Evolutionary conservation across 2,797 vertebrate genomes (phyloP), one percentile per base, ranked within the genome.

Genomic region (Selene dorsalis): DNA sequence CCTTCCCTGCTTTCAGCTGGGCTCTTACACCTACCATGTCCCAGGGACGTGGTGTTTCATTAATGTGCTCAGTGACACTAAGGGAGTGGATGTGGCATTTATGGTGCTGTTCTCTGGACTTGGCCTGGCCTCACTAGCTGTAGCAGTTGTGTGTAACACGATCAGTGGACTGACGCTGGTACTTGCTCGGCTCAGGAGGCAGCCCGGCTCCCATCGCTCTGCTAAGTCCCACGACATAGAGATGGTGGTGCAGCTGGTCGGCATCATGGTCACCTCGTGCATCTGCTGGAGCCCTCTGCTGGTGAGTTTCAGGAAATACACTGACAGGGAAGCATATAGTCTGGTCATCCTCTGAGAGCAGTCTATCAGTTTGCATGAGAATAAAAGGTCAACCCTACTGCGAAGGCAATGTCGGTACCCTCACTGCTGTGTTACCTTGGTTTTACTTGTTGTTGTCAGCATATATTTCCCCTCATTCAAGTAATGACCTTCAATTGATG

Each of bases 281-380:
- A 94, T 97, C 86, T 97, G 96, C 91, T 97, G 97, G 97, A 96
- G 96, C 85, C 97, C 97, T 63, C 92, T 97, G 85, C 92, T 97
- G 96, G 97, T 97, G 88, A 95, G 96, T 93, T 11, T 18, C 1
- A 30, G 55, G 43, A 82, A 47, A 28, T 75, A 50, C 75, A 82
- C 26, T 0, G 10, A 75, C 5, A 38, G n/a, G 9, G 2, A 22
- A 22, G 0, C 12, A 50, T 6, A 24, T 24, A 13, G 13, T 32
- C 10, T 20, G 20, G n/a, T 41, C 39, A 41, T 13, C 39, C 39
- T 41, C 12, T 41, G 39, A 38, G 38, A 39, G 43, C 16, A 3
- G 14, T 45, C 43, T 16, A 4, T 43, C 41, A 43, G 41, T 17
- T 14, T n/a, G 20, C 35, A 12, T 43, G 1, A 18, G 24, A 32